Base-by-base conservation (phyloP, 2,888 invertebrate species). In the Scaptomyza parva region DNA sequence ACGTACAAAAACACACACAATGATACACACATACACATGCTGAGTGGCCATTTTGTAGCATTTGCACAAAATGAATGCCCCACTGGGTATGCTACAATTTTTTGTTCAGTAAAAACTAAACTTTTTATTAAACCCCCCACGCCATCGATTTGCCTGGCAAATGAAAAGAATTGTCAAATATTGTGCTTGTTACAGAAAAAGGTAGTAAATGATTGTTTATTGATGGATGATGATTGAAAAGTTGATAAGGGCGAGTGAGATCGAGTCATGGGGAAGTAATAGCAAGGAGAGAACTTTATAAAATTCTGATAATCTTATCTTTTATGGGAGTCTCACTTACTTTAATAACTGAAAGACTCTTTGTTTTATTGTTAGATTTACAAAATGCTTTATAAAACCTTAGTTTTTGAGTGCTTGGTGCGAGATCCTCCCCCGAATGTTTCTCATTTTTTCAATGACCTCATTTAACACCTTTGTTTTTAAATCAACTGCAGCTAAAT, bases 31-130 rank as follows among this genome's bases (percentile, higher is more conserved):
- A 40, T 11, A 55, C 50, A 40, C 39, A 30, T 35, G 17, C 39
- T 12, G 12, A 37, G 48, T 17, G 52, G 40, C 50, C 45, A 58
- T 67, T 68, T 67, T 68, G 60, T 39, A 50, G 17, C 50, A 54
- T 54, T 26, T 69, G 70, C 39, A 53, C 40, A 60, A 40, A 47
- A 33, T 28, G 35, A 35, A 14, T 45, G 26, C 8, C 17, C 45
- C 24, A 9, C 47, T 40, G 65, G 35, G 51, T 24, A 24, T 26
- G 37, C 44, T 26, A 20, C 8, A 47, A 3, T 22, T 35, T 41
- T 35, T 43, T 20, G 33, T 14, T 30, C 20, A 17, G 17, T 30
- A 3, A 14, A 26, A 26, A 17, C 9, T 18, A 24, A 35, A 11
- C 24, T 20, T 18, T 35, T 43, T 30, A 44, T 43, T 43, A 17